Conservation (phyloP, 2,113 vertebrate species). For the Aix galericulata region DNA sequence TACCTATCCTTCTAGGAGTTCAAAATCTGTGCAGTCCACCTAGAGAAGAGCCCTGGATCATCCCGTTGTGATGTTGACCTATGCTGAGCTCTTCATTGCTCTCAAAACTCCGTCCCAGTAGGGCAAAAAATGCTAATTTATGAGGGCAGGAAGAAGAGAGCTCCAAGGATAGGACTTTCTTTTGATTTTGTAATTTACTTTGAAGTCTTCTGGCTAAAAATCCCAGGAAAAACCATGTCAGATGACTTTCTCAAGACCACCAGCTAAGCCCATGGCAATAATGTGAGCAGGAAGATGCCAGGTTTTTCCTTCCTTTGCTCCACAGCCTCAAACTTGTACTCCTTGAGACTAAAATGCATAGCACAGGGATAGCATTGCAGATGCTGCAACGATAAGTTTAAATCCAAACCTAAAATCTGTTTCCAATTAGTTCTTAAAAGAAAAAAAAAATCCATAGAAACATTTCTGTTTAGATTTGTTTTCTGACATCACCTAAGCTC, state of each 20-base stretch:
- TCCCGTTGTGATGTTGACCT: neutral
- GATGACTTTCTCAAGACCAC: neutral
- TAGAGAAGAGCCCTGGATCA: neutral
- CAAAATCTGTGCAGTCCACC: neutral
- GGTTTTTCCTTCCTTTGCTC: neutral
- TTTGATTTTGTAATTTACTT: neutral
- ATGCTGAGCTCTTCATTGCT: rapidly evolving
- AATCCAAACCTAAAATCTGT: constrained; percentile 14
- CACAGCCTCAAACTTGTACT: neutral
- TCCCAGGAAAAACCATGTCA: neutral
- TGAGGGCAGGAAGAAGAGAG: neutral
- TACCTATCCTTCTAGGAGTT: neutral
- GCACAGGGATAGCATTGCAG: neutral
- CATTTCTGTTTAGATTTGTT: constrained; percentile 53
- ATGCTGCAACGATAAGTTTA: neutral
- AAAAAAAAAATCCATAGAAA: constrained; percentile 26
- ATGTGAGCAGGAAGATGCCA: rapidly evolving
- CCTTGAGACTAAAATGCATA: neutral
- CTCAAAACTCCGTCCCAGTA: neutral
- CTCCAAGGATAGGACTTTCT: rapidly evolving
- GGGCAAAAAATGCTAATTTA: neutral
- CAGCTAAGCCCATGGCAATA: neutral
- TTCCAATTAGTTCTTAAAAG: neutral
- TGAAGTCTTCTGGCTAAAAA: neutral
- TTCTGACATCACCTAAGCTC: constrained; percentile 17